Evolutionary conservation across 2,113 vertebrate genomes (phyloP).

Genomic region (Python bivittatus): DNA sequence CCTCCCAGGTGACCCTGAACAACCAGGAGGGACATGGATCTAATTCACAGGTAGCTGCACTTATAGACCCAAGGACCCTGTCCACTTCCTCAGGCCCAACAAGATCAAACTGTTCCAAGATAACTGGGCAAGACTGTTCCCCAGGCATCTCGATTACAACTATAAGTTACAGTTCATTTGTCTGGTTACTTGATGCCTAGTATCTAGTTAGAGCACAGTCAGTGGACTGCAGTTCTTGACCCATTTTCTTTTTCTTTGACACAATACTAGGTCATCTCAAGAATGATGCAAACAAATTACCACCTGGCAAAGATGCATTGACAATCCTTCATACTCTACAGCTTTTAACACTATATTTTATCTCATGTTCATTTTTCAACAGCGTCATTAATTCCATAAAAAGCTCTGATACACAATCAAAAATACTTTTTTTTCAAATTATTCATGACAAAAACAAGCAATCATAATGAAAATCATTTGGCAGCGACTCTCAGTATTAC

Average conservation of each 20-base stretch:
- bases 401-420: background rate
- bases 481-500: background rate
- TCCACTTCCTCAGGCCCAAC: too few relatives aligned
- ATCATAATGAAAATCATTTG: background rate
- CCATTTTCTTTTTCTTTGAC: background rate
- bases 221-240: background rate
- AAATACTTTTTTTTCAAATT: background rate
- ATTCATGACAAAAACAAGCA: background rate
- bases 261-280: background rate
- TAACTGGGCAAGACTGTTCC: too few relatives aligned
- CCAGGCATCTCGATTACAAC: too few relatives aligned
- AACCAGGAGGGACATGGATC: too few relatives aligned
- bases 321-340: too few relatives aligned
- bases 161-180: background rate
- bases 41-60: too few relatives aligned
- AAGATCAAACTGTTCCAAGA: too few relatives aligned
- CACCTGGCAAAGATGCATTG: background rate
- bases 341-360: background rate
- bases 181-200: background rate
- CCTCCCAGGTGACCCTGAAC: too few relatives aligned
- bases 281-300: background rate
- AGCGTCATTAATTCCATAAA: background rate
- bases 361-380: background rate
- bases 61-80: too few relatives aligned
- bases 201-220: background rate